Evolutionary conservation across 1,140 invertebrate genomes (phyloP).

Genomic region (Cyclargus thomasi): DNA sequence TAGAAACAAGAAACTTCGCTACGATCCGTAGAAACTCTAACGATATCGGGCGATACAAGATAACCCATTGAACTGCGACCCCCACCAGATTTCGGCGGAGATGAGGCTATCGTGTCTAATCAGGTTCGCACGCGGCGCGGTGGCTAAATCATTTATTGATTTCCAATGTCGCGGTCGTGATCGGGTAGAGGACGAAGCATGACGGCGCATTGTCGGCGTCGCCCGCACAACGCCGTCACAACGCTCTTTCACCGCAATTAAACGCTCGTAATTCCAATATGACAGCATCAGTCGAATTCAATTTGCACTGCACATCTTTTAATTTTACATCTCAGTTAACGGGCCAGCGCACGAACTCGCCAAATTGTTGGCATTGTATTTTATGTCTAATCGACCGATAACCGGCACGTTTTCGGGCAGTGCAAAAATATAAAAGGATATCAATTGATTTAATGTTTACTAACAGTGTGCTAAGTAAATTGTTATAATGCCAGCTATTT

Average conservation of each 20-base stretch:
- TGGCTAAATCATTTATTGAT: conserved; percentile 74
- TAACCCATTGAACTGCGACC: conserved; percentile 58
- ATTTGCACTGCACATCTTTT: conserved; percentile 44
- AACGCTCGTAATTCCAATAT: conserved; percentile 73
- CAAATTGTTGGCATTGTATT: conserved; percentile 29
- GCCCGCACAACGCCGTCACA: conserved; percentile 38
- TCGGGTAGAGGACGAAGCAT: conserved; percentile 60
- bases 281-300: conserved; percentile 59
- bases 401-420: background rate
- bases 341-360: conserved; percentile 32
- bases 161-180: conserved; percentile 73
- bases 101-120: conserved; percentile 68
- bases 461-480: background rate
- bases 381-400: conserved; percentile 6
- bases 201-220: conserved; percentile 66
- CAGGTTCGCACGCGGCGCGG: conserved; percentile 71
- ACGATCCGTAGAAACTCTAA: background rate
- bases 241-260: conserved; percentile 63
- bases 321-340: conserved; percentile 31
- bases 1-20: background rate
- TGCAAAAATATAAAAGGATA: background rate
- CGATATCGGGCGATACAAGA: conserved; percentile 25
- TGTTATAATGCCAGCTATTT: background rate
- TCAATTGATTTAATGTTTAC: background rate
- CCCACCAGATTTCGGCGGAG: conserved; percentile 37